Evolutionary conservation across 2,797 vertebrate genomes (phyloP).

Genomic region (Cryptoprocta ferox): DNA sequence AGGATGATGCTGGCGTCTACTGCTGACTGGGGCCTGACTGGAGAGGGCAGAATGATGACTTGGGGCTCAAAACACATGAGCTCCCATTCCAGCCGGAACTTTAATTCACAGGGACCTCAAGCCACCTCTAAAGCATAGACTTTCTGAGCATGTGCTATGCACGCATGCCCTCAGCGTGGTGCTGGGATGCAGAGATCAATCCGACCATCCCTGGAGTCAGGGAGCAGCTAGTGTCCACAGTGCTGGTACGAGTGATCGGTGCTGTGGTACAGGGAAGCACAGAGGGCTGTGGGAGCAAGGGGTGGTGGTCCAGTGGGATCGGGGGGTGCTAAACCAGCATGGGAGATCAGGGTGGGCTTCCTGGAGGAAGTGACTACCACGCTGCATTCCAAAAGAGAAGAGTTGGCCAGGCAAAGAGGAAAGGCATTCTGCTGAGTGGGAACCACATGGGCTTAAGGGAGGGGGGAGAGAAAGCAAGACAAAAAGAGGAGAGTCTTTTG

Average conservation of each 20-base stretch:
- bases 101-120: neutral
- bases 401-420: neutral
- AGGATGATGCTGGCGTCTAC: neutral
- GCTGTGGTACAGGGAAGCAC: neutral
- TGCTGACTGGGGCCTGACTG: neutral
- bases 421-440: neutral
- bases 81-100: neutral
- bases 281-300: neutral
- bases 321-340: neutral
- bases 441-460: neutral
- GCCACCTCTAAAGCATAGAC: neutral
- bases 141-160: neutral
- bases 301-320: too few species aligned
- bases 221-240: neutral
- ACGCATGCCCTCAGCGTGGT: neutral
- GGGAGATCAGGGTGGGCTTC: neutral
- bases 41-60: neutral
- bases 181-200: neutral
- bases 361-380: slow-evolving; percentile 16
- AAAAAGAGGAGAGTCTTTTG: neutral
- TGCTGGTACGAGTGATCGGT: neutral
- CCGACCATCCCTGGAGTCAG: neutral
- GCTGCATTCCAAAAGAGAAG: neutral
- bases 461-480: neutral
- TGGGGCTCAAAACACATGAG: neutral